Base-by-base conservation (phyloP, 1,140 invertebrate genomes). In the Tetramorium parvispinum region DNA sequence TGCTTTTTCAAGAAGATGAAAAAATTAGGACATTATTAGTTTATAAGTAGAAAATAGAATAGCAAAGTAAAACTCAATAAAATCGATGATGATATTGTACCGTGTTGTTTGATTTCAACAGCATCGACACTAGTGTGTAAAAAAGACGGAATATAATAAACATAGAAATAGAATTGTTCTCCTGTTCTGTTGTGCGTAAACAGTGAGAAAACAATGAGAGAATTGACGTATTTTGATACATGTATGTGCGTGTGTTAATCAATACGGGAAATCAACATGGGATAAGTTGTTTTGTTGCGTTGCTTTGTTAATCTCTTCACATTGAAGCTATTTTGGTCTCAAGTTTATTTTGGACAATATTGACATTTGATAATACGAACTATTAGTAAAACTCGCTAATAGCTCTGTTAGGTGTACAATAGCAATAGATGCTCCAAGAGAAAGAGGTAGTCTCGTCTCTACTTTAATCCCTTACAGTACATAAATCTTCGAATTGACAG, bases 401-500 rank as follows among this genome's bases (percentile, higher is more conserved):
- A 49, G 3, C 10, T 61, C 11, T n/a, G 18, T 78, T 46, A 46
- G 3, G n/a, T 21, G 21, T 21, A 4, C 32, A 16, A 43, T 11
- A 13, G 13, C 49, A 24, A 43, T 8, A 51, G 3, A 6, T 24
- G 49, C 4, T 53, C 2, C 6, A n/a, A 18, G 27, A 81, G 32
- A 68, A 3, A 66, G 4, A 37, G 3, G 21, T 8, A 7, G 32
- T 37, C 27, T 37, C 43, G 16, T 7, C 24, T 27, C 21, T n/a
- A 13, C 13, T 55, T 68, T 40, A 40, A 79, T 66, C 27, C 43
- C n/a, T 37, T 16, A 13, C 7, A 13, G 8, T 59, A 32, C 43
- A 24, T 65, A 53, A 79, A 79, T 79, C 32, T 51, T 7, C 46
- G 27, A 37, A 79, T 79, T 49, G 46, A 66, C 49, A 65, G 40